Evolutionary conservation across 2,888 invertebrate species (phyloP), one percentile per base, ranked within the genome.

Genomic region (Pollenia angustigena): DNA sequence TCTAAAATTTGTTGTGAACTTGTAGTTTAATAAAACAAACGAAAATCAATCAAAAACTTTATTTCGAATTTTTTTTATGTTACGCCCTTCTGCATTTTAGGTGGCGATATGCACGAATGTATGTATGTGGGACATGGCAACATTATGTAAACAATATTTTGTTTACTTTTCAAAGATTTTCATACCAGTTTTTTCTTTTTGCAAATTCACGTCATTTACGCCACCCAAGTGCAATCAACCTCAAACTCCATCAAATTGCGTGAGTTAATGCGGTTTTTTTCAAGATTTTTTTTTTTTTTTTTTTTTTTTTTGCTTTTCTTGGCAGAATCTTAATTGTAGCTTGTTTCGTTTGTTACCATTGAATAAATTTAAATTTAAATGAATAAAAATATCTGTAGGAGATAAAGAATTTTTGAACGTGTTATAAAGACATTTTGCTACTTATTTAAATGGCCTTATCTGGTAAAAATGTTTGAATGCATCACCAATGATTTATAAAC

Each of bases 241-340:
- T 74, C 56, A 56, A 81, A 66, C 9, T 46, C 40, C 32, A 42
- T 14, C 16, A 58, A 81, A 82, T 32, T 82, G 82, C 82, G 82
- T 82, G 82, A 82, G 62, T 82, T 62, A 69, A 82, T 82, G 82
- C 81, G 75, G 75, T 69, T 82, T 54, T 78, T 56, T 66, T 9
- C 7, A 9, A 64, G 10, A 11, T 50, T 10, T 52, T 52, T 12
- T 48, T 68, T 68, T 23, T 23, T 42, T 18, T 18, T 75, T 9
- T 1, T 60, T 46, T n/a, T 58, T 32, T 11, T 48, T 81, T 58
- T 58, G 11, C 40, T 58, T 54, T 54, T 11, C 4, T 60, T 52
- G 44, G 72, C 72, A 62, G 44, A 80, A 62, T 71, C 32, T 71
- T 69, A 23, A 23, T 52, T 23, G 0, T 23, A 23, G 23, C 2